Evolutionary conservation across 2,888 invertebrate species (phyloP).

Genomic region (Agrochola lychnidis): DNA sequence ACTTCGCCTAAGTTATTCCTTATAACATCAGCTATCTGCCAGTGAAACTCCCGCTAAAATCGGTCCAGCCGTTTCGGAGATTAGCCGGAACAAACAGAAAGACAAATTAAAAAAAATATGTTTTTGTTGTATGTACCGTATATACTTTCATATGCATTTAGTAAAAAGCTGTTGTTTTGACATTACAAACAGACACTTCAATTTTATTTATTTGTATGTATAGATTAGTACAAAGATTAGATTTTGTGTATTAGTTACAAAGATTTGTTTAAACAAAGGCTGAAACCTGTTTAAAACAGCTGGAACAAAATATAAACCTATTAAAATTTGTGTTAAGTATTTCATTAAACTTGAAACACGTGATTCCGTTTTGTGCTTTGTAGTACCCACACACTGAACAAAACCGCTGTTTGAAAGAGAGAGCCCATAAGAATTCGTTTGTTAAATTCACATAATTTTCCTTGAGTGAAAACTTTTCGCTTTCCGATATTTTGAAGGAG

Average conservation of each 20-base stretch:
- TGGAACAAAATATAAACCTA: background rate
- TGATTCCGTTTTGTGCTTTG: background rate
- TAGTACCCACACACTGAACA: background rate
- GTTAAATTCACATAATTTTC: slow-evolving; percentile 10
- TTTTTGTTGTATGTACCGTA: too few species aligned
- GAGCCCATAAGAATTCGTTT: slow-evolving; percentile 8
- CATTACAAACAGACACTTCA: too few species aligned
- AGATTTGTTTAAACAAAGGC: background rate
- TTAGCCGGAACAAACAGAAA: too few species aligned
- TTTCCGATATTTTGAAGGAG: background rate
- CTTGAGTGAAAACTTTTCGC: background rate
- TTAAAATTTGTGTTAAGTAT: background rate
- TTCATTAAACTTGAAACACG: background rate
- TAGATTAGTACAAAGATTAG: too few species aligned
- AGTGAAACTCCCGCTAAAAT: too few species aligned
- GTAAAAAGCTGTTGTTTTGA: too few species aligned
- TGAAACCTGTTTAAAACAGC: background rate
- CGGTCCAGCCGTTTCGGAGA: too few species aligned
- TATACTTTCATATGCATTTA: too few species aligned
- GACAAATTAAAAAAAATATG: too few species aligned
- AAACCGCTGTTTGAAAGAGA: slow-evolving; percentile 19
- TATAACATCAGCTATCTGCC: too few species aligned
- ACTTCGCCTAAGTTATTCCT: too few species aligned
- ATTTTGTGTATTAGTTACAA: background rate
- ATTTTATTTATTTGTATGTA: too few species aligned